Base-by-base conservation (phyloP, 1,140 invertebrate species). In the Hypsibius dujardini region DNA sequence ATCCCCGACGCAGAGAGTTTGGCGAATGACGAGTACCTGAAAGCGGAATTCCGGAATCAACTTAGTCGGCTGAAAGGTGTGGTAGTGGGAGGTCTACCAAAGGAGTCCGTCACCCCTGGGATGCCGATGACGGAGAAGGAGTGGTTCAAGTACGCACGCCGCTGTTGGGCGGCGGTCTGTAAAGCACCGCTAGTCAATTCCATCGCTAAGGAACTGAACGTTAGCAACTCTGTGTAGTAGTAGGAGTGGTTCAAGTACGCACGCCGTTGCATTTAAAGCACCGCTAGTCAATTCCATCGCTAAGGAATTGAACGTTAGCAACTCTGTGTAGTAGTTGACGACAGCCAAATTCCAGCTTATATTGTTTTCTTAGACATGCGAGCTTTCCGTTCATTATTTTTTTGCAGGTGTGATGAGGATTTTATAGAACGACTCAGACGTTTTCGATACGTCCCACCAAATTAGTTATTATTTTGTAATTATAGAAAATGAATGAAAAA, bases 91-190 rank as follows among this genome's bases (percentile, higher is more conserved):
- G 12, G 12, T 12, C 62, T 67, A 42, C 62, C 62, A 42, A 45
- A 15, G 42, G 62, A 67, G 3, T 15, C 12, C 42, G 62, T 67
- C 3, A 67, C 62, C 7, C 62, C 62, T 7, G 62, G 62, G 12
- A 45, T 67, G 12, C 12, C 62, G 12, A 67, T 67, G 62, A 67
- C 62, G 62, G 62, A 67, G 62, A 67, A 67, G 42, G 62, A 67
- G 42, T 67, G 62, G 62, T 67, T 67, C 62, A 12, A 42, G 3
- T 67, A 67, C 45, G 12, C 62, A 42, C 12, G 42, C 3, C 12
- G 42, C 12, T 67, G 62, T 42, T 67, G 62, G 62, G 62, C 62
- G 62, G 62, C 62, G 12, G 62, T 67, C 42, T 67, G 62, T 45
- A 12, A 45, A 45, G 62, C 62, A 7, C 62, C 62, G 12, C 42